phyloP scores from a whole-genome alignment of 2,888 invertebrate genomes.

The Hydropsyche betteni region DNA sequence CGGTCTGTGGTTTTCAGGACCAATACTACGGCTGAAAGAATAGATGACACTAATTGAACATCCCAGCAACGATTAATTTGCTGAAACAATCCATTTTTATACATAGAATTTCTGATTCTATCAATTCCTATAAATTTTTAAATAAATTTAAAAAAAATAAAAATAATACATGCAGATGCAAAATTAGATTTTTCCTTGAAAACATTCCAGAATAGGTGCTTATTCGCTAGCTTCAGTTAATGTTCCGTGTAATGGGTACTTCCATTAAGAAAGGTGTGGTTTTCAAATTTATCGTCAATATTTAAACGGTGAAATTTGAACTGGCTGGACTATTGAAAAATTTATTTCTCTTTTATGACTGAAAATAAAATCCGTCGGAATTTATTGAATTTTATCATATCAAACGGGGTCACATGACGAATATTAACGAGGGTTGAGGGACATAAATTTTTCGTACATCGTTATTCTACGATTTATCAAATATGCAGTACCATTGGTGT shows the following conservation, averaged over 20 bases:
- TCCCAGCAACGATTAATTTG: background rate
- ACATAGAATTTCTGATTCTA: too few species aligned
- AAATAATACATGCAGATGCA: too few species aligned
- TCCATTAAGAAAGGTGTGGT: conserved; percentile 20
- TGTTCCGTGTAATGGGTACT: conserved; percentile 6
- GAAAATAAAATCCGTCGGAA: too few species aligned
- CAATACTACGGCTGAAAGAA: conserved; percentile 16
- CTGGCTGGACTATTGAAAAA: too few species aligned
- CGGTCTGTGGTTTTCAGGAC: conserved; percentile 8
- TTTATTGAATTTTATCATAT: background rate
- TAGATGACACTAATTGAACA: conserved; percentile 20
- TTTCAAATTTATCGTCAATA: background rate
- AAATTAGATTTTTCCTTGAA: too few species aligned
- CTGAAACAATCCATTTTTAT: too few species aligned
- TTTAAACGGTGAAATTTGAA: conserved; percentile 12
- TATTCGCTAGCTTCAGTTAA: background rate
- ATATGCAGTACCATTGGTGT: conserved; percentile 4
- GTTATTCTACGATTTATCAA: background rate
- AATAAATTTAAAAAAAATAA: too few species aligned
- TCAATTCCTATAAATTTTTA: too few species aligned
- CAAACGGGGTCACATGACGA: background rate
- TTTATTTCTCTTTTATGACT: too few species aligned
- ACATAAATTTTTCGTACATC: background rate
- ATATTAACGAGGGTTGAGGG: background rate
- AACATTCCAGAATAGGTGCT: too few species aligned